Conservation (phyloP, 1,140 invertebrate species). For the Pantala flavescens region DNA sequence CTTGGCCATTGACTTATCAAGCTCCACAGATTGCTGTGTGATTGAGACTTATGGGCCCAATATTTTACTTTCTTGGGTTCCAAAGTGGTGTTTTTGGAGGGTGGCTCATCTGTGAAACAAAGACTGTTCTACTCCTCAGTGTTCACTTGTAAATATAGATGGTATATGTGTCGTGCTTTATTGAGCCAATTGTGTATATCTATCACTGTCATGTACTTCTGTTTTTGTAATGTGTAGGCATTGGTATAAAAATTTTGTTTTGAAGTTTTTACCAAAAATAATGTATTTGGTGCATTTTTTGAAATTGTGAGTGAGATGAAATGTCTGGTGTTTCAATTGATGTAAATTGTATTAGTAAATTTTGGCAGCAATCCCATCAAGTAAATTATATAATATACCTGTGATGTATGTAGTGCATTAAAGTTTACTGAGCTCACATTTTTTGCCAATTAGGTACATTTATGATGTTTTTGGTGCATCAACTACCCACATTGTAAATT, state of each 20-base stretch:
- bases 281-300: background rate
- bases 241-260: background rate
- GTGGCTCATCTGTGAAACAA: constrained; percentile 8
- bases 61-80: background rate
- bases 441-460: background rate
- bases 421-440: background rate
- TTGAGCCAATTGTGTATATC: background rate
- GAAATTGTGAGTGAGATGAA: background rate
- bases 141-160: constrained; percentile 3
- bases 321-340: constrained; percentile 5
- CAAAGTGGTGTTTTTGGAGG: background rate
- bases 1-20: too few species aligned
- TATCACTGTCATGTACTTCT: background rate
- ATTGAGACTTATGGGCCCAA: too few species aligned
- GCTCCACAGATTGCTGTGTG: too few species aligned
- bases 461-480: background rate
- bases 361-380: background rate
- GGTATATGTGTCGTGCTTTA: constrained; percentile 9
- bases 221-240: constrained; percentile 2
- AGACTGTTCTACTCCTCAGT: background rate
- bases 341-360: background rate
- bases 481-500: background rate
- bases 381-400: constrained; percentile 4
- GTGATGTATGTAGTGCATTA: background rate
- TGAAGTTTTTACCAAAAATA: background rate